Conservation (phyloP, 2,888 invertebrate species). For the Baccha elongata region DNA sequence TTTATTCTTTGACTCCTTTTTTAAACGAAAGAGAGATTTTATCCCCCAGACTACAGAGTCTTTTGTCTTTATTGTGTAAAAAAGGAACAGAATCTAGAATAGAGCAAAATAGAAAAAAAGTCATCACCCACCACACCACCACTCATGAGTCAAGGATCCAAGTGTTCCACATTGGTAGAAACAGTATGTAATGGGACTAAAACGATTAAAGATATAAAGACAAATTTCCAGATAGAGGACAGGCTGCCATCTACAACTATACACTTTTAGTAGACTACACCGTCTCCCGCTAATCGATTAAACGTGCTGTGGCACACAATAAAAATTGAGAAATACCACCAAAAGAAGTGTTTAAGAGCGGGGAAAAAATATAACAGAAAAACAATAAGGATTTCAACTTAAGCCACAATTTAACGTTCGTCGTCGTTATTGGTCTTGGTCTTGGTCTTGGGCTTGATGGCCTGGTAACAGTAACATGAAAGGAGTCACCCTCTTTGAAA, state of each 20-base stretch:
- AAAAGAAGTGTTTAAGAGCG: constrained; percentile 12
- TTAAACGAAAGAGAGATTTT: constrained; percentile 42
- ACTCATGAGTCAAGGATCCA: constrained; percentile 56
- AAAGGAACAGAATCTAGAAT: constrained; percentile 13
- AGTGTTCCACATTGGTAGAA: constrained; percentile 48
- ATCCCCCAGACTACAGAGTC: constrained; percentile 50
- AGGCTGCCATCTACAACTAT: constrained; percentile 5
- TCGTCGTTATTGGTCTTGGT: no score
- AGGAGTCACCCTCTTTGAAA: constrained; percentile 14
- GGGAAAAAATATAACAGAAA: constrained; percentile 24
- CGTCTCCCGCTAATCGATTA: constrained; percentile 64
- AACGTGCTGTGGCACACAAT: constrained; percentile 66
- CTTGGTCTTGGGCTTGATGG: constrained; percentile 3
- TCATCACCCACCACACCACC: constrained; percentile 22
- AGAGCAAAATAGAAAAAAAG: constrained; percentile 20
- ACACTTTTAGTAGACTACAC: constrained; percentile 48
- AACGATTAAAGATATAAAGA: constrained; percentile 67
- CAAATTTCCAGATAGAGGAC: no score
- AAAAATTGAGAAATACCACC: constrained; percentile 52
- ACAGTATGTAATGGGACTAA: constrained; percentile 61
- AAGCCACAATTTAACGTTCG: constrained; percentile 49
- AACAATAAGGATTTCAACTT: constrained; percentile 62
- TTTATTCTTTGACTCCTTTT: constrained; percentile 63
- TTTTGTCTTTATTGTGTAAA: constrained; percentile 48
- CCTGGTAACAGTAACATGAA: constrained; percentile 44